phyloP scores from a whole-genome alignment of 1,140 invertebrate species.

The Euura saliciscinereae region DNA sequence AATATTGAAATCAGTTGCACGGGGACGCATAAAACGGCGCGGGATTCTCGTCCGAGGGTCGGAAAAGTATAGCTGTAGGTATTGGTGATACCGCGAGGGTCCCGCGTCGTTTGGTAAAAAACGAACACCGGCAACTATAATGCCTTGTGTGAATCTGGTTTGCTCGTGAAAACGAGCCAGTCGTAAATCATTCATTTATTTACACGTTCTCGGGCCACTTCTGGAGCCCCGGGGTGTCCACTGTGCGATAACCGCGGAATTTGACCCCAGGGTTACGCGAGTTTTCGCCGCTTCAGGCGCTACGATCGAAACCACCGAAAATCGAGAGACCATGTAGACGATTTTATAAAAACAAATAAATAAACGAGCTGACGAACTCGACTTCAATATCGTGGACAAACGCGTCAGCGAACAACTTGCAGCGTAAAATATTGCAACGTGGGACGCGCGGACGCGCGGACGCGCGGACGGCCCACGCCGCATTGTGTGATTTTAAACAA shows the following conservation, averaged over 20 bases:
- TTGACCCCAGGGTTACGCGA: no score
- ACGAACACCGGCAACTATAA: background rate
- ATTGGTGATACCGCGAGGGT: background rate
- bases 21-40: background rate
- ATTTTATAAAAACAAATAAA: background rate
- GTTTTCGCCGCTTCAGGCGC: no score
- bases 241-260: background rate
- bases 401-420: background rate
- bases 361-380: background rate
- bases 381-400: background rate
- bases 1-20: background rate
- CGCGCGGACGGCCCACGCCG: background rate
- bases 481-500: conserved; percentile 5
- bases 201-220: conserved; percentile 1
- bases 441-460: background rate
- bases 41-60: background rate
- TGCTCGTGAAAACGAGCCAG: background rate
- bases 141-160: background rate
- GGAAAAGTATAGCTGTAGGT: background rate
- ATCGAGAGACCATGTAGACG: no score
- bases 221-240: background rate
- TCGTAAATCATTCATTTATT: conserved; percentile 6
- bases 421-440: background rate
- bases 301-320: no score
- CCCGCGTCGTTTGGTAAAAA: no score